Evolutionary conservation across 2,888 invertebrate species (phyloP).

Genomic region (Heliconius aoede): DNA sequence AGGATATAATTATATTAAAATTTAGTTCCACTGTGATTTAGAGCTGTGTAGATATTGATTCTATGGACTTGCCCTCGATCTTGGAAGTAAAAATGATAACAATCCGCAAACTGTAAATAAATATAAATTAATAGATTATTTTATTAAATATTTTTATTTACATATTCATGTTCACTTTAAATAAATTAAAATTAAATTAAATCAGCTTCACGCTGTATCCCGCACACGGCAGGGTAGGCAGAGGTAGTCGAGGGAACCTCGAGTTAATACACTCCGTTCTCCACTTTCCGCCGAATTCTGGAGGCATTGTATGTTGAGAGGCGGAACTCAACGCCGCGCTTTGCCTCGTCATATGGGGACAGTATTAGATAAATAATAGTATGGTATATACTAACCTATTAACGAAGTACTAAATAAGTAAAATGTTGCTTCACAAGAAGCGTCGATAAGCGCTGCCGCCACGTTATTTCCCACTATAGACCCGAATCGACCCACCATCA

Average conservation of each 20-base stretch:
- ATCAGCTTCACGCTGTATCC: too few species aligned
- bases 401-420: constrained; percentile 82
- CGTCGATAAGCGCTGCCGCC: constrained; percentile 85
- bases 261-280: too few species aligned
- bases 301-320: too few species aligned
- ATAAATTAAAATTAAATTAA: too few species aligned
- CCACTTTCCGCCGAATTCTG: too few species aligned
- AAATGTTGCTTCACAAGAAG: constrained; percentile 84
- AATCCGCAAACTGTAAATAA: constrained; percentile 66
- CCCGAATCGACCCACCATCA: constrained; percentile 85
- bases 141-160: neutral
- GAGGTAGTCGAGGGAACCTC: too few species aligned
- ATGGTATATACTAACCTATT: constrained; percentile 68
- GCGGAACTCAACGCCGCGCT: too few species aligned
- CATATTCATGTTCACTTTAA: neutral
- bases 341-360: too few species aligned
- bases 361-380: too few species aligned
- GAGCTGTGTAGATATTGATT: neutral
- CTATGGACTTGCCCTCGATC: constrained; percentile 33
- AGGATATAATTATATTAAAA: neutral
- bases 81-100: constrained; percentile 59
- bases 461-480: constrained; percentile 85
- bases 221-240: too few species aligned
- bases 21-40: neutral
- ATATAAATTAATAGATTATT: constrained; percentile 17